Conservation (phyloP, 2,797 vertebrate genomes). For the Poliocrania exsul region DNA sequence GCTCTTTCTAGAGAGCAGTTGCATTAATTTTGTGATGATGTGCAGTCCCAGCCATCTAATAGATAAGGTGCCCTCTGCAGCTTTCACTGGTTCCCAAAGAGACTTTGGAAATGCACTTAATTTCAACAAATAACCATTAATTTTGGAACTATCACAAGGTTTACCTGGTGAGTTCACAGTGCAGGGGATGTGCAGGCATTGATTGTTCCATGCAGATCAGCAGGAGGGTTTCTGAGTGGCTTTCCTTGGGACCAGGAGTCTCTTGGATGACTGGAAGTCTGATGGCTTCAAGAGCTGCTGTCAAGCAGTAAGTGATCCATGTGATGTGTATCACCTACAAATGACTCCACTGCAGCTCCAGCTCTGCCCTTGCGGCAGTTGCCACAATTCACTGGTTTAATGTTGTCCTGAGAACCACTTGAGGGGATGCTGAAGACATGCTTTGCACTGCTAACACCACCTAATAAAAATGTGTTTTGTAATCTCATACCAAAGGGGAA, state of each 20-base stretch:
- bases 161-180: neutral
- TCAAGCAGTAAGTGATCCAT: slow-evolving; percentile 43
- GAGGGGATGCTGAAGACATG: neutral
- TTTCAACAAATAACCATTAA: neutral
- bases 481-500: neutral
- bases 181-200: neutral
- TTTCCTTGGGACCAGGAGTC: neutral
- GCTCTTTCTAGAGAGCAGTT: neutral
- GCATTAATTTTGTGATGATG: neutral
- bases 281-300: slow-evolving; percentile 20
- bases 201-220: neutral
- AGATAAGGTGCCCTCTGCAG: neutral
- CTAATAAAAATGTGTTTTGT: slow-evolving; percentile 52
- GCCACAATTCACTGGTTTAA: slow-evolving; percentile 58
- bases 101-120: neutral
- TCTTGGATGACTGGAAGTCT: neutral
- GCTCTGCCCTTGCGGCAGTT: slow-evolving; percentile 45
- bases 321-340: slow-evolving; percentile 49
- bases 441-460: slow-evolving; percentile 35
- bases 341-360: slow-evolving; percentile 10
- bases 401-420: slow-evolving; percentile 45
- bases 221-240: slow-evolving; percentile 5
- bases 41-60: neutral
- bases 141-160: neutral
- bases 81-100: neutral